Evolutionary conservation across 37 sponge, comb jelly and placozoan genomes (phyloP), one percentile per base, ranked within the genome.

Genomic region (Chondrosia reniformis): DNA sequence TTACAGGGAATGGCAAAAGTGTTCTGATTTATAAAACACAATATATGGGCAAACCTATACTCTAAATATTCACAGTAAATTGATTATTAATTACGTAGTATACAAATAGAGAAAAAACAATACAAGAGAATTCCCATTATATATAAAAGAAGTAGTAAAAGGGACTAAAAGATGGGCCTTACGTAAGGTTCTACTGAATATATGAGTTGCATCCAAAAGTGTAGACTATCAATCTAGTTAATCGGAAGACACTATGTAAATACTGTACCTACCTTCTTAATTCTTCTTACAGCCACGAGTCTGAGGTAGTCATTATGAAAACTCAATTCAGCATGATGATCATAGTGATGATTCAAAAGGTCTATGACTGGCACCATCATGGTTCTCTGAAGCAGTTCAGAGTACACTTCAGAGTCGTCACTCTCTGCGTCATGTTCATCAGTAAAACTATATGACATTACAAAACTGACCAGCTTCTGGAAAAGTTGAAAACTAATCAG

Each of bases 401-500:
- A 30, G 19, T 83, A 77, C 24, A 36, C 58, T 3, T 30, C 30
- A 30, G 42, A 28, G 0, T 63, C 46, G 8, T 64, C 69, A 19
- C 22, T 5, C 56, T 59, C 74, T 21, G 66, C 79, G 38, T 80
- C 84, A 25, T 24, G 15, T 39, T 17, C 41, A n/a, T 40, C 43
- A 0, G 91, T 83, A 84, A 91, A 91, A 43, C 91, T 91, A 63
- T 91, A 91, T 22, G 87, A 75, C 91, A 91, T 91, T 57, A 91
- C 87, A 43, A 91, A 40, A 40, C 80, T 52, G 8, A 80, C 84
- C 84, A 88, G 58, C 71, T 67, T 75, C 58, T 61, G 27, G 77
- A 76, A 88, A 0, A 74, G 32, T 46, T 83, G 45, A 15, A 36
- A 24, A 17, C 44, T 65, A 0, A 57, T 71, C 34, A 79, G 55